Conservation (phyloP, 2,797 vertebrate species). For the Trachops cirrhosus region DNA sequence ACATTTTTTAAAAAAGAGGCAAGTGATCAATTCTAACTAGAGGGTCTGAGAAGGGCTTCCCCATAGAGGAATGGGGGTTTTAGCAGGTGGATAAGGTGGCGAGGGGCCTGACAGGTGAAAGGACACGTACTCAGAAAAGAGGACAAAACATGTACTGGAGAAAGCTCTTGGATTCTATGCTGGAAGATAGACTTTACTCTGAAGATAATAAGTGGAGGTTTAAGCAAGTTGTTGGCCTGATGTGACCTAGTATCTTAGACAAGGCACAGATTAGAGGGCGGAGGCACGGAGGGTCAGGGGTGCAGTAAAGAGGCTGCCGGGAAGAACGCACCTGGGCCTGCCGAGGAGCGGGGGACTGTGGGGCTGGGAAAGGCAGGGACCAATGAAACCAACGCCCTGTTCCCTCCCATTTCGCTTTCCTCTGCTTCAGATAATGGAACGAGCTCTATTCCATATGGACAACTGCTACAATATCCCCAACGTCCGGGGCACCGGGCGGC, state of each 20-base stretch:
- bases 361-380: not conserved
- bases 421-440: constrained; percentile 88
- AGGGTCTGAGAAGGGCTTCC: not conserved
- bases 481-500: constrained; percentile 85
- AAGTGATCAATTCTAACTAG: not conserved
- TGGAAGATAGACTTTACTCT: not conserved
- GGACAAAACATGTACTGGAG: not conserved
- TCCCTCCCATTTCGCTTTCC: not conserved
- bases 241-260: not conserved
- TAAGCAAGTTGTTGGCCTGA: not conserved
- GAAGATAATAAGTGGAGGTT: not conserved
- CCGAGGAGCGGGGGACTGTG: too few species aligned
- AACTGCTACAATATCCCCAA: constrained; percentile 93
- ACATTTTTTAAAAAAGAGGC: not conserved
- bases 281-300: not conserved
- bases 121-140: not conserved
- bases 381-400: fast-evolving
- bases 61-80: not conserved
- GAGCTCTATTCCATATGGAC: constrained; percentile 94
- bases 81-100: not conserved
- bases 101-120: not conserved
- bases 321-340: not conserved
- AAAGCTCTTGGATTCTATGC: not conserved
- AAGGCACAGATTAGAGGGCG: not conserved
- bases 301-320: not conserved